Conservation (phyloP, 2,888 invertebrate species). For the Exocentrus adspersus region DNA sequence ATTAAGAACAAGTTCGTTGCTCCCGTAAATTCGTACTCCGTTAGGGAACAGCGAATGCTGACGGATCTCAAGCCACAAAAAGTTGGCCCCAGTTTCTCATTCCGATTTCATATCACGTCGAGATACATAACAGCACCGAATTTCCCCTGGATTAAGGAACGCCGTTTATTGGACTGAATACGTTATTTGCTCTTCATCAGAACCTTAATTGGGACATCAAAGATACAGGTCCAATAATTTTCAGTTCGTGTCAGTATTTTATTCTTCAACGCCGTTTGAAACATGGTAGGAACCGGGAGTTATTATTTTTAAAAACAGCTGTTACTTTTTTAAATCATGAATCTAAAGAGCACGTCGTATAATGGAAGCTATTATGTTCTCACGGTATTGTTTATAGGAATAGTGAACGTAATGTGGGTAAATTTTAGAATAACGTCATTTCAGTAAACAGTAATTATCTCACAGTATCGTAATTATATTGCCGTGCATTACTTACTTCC, state of each 20-base stretch:
- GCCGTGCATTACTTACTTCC: not conserved
- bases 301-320: too few species aligned
- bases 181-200: too few species aligned
- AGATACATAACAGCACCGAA: not conserved
- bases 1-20: conserved; percentile 17
- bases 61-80: conserved; percentile 10
- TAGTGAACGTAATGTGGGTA: conserved; percentile 1
- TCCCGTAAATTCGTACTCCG: conserved; percentile 13
- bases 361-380: conserved; percentile 2
- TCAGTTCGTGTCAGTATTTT: too few species aligned
- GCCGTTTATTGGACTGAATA: too few species aligned
- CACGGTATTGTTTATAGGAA: conserved; percentile 1
- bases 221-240: too few species aligned
- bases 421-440: not conserved
- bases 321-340: too few species aligned
- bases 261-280: too few species aligned
- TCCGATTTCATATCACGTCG: conserved; percentile 2
- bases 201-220: too few species aligned
- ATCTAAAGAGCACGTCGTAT: too few species aligned
- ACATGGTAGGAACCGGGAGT: too few species aligned
- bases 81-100: conserved; percentile 7
- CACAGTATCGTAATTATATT: not conserved
- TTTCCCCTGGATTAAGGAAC: too few species aligned
- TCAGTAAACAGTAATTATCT: conserved; percentile 4
- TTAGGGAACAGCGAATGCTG: not conserved